A percentile compares a stretch with the other conserved stretches of the same genome.
Conservation (phyloP, 2,113 vertebrate genomes). For the Neogale vison region DNA sequence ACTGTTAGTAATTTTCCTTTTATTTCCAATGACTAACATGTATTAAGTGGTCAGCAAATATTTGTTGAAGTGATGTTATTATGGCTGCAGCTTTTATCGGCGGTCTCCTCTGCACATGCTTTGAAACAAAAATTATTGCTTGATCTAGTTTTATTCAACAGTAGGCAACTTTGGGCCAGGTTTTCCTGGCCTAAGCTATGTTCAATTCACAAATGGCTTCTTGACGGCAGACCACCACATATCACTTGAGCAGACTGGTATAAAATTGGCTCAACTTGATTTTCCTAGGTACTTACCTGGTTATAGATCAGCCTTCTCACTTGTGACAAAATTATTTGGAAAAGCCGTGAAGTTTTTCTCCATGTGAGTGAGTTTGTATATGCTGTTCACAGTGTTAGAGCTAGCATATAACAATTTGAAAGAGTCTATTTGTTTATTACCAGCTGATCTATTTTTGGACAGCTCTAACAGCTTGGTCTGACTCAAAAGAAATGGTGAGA, state of each 20-base stretch:
- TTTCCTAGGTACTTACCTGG: not conserved
- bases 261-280: not conserved
- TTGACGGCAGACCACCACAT: not conserved
- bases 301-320: conserved; percentile 6
- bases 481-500: conserved; percentile 26
- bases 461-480: conserved; percentile 3
- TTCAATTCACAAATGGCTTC: conserved; percentile 27
- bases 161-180: not conserved
- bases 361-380: not conserved
- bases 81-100: not conserved
- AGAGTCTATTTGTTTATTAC: conserved; percentile 12
- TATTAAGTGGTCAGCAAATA: not conserved
- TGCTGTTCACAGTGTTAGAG: not conserved
- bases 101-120: not conserved
- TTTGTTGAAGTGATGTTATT: conserved; percentile 21
- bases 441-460: conserved; percentile 11
- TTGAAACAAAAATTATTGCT: not conserved
- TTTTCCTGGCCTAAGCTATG: not conserved
- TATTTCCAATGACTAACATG: not conserved
- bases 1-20: not conserved
- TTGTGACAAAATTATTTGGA: not conserved
- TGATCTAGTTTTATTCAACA: not conserved
- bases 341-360: not conserved
- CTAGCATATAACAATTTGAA: not conserved
- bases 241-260: not conserved